These are phyloP conservation scores for Ochropleura leucogaster DNA, from an alignment of 2,888 invertebrate species.

Conservation along the genomic window DNA sequence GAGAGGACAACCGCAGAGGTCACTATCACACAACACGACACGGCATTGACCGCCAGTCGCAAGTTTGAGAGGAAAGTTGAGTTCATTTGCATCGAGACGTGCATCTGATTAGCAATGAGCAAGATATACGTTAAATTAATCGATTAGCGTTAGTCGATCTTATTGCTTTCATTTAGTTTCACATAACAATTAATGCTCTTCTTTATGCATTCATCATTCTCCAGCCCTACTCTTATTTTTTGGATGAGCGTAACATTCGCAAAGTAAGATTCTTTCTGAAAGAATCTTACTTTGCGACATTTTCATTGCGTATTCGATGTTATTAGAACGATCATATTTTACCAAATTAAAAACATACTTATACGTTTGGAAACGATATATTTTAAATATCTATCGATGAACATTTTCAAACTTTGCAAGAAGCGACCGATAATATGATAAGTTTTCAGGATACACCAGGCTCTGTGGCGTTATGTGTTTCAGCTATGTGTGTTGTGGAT, in stretches of 20 bases:
- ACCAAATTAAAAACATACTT: too few relatives aligned
- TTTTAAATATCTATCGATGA: background rate
- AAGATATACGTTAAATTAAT: background rate
- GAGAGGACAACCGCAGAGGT: constrained; percentile 21
- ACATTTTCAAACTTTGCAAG: background rate
- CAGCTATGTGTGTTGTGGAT: background rate
- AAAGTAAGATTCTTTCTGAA: too few relatives aligned
- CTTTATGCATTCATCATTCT: background rate
- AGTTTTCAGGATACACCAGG: background rate
- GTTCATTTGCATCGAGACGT: constrained; percentile 33
- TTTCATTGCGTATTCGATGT: background rate
- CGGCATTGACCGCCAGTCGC: constrained; percentile 35
- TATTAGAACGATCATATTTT: background rate
- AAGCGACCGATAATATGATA: background rate
- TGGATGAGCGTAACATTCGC: background rate
- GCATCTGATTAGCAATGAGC: constrained; percentile 8
- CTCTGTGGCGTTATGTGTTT: background rate
- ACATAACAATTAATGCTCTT: too few relatives aligned
- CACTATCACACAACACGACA: constrained; percentile 20
- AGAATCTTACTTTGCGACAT: background rate
- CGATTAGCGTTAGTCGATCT: background rate
- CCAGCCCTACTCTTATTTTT: background rate
- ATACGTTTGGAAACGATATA: background rate
- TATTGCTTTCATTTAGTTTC: constrained; percentile 1
- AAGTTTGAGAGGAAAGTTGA: constrained; percentile 27